phyloP scores from a whole-genome alignment of 2,888 invertebrate species.

The Ctena decussata region DNA sequence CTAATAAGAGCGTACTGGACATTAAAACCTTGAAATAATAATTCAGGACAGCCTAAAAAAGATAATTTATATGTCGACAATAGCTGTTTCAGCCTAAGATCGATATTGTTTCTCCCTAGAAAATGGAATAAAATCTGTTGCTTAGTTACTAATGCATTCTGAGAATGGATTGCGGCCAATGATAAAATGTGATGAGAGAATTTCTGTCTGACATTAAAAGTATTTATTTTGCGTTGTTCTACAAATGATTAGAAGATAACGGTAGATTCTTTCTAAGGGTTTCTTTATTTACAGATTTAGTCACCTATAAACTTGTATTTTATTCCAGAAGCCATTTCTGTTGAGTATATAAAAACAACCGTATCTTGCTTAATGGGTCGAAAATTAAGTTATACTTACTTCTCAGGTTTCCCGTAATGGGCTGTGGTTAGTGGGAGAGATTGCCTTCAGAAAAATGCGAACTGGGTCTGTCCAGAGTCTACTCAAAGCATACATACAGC shows the following conservation, averaged over 20 bases:
- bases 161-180: constrained; percentile 63
- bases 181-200: constrained; percentile 39
- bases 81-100: neutral
- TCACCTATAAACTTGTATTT: neutral
- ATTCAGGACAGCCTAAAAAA: constrained; percentile 1
- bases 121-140: constrained; percentile 61
- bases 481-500: too few relatives aligned
- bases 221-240: neutral
- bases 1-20: neutral
- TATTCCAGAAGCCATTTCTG: too few relatives aligned
- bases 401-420: too few relatives aligned
- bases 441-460: too few relatives aligned
- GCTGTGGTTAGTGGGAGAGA: too few relatives aligned
- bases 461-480: too few relatives aligned
- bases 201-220: constrained; percentile 6
- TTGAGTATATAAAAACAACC: too few relatives aligned
- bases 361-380: too few relatives aligned
- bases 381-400: too few relatives aligned
- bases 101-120: constrained; percentile 8
- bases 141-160: constrained; percentile 70
- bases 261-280: neutral
- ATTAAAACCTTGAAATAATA: constrained; percentile 2
- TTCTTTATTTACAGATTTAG: neutral
- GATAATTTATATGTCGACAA: constrained; percentile 14
- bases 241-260: neutral